phyloP scores from a whole-genome alignment of 2,888 invertebrate genomes.

The Lepeophtheirus nordmannii region DNA sequence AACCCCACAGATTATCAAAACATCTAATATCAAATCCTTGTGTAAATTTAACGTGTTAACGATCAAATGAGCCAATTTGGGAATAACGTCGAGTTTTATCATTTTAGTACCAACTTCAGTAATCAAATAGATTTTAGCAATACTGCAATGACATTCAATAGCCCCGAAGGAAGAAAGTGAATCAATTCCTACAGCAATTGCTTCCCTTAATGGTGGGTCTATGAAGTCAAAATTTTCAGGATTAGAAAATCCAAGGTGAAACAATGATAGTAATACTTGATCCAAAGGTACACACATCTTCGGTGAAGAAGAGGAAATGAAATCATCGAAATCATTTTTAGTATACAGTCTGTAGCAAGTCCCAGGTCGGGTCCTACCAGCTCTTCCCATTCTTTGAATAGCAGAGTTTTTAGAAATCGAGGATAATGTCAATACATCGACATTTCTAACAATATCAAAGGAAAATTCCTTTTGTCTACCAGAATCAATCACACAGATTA shows the following conservation, averaged over 20 bases:
- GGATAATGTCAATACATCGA: background rate
- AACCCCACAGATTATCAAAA: background rate
- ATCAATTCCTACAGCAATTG: background rate
- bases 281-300: background rate
- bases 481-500: background rate
- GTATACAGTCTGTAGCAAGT: background rate
- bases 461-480: background rate
- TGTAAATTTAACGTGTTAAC: background rate
- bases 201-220: background rate
- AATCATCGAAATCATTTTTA: background rate
- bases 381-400: background rate
- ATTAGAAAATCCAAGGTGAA: background rate
- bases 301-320: background rate
- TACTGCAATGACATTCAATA: background rate
- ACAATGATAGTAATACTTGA: background rate
- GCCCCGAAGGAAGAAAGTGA: background rate
- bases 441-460: background rate
- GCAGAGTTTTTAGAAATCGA: background rate
- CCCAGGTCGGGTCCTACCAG: background rate
- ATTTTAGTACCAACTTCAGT: too few relatives aligned
- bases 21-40: background rate
- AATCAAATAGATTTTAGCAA: too few relatives aligned
- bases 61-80: too few relatives aligned
- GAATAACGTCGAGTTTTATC: too few relatives aligned
- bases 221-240: background rate